These are phyloP conservation scores for Amiota minor DNA, from an alignment of 2,888 invertebrate genomes.

Conservation along the genomic window DNA sequence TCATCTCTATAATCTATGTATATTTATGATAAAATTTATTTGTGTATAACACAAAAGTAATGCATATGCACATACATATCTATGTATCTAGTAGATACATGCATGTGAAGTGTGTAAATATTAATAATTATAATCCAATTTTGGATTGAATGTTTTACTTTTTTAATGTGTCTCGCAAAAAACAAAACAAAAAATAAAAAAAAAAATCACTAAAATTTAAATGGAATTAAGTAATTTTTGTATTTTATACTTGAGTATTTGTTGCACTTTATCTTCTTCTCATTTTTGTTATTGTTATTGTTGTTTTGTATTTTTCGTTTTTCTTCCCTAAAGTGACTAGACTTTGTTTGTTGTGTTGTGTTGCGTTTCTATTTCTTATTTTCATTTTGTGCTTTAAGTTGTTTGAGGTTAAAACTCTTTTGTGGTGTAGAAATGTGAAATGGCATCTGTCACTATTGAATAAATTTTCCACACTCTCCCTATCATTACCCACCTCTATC, in stretches of 20 bases:
- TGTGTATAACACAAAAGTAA: conserved; percentile 52
- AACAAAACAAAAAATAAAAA: conserved; percentile 30
- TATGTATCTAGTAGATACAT: background rate
- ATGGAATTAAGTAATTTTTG: conserved; percentile 57
- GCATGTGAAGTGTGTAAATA: background rate
- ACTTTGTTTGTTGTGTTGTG: conserved; percentile 55
- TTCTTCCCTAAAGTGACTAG: conserved; percentile 70
- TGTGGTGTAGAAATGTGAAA: conserved; percentile 4
- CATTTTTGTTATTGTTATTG: conserved; percentile 36
- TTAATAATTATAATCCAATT: conserved; percentile 7
- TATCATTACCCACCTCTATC: background rate
- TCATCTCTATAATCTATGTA: too few species aligned
- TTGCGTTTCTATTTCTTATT: conserved; percentile 27
- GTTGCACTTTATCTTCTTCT: conserved; percentile 50
- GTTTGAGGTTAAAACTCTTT: conserved; percentile 23
- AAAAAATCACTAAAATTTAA: conserved; percentile 32
- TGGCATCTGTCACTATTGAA: conserved; percentile 31
- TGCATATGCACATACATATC: background rate
- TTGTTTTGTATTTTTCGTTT: conserved; percentile 38
- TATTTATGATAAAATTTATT: conserved; percentile 30
- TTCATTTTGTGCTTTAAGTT: conserved; percentile 45
- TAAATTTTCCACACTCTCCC: background rate
- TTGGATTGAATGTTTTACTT: conserved; percentile 1
- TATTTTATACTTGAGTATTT: conserved; percentile 72
- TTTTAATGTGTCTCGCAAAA: background rate